Conservation (phyloP, 2,888 invertebrate genomes). For the Luperina testacea region DNA sequence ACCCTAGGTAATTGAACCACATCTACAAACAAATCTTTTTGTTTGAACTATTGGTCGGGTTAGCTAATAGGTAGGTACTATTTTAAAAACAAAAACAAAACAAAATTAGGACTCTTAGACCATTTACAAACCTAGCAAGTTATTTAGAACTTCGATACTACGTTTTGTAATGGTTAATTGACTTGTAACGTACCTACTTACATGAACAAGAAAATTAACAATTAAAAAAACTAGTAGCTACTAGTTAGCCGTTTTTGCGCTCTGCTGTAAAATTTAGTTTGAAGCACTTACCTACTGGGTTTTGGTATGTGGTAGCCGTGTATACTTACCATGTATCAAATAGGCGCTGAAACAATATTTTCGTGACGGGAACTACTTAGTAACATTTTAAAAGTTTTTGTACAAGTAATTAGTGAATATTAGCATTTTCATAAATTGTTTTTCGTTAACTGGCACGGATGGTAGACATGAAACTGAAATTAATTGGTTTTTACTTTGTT, state of each 20-base stretch:
- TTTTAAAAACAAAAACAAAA: too few species aligned
- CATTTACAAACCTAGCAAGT: not conserved
- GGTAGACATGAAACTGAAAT: constrained; percentile 14
- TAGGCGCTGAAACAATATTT: constrained; percentile 44
- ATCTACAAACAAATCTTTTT: not conserved
- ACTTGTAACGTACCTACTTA: too few species aligned
- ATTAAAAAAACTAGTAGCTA: not conserved
- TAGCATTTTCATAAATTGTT: constrained; percentile 38
- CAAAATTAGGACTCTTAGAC: too few species aligned
- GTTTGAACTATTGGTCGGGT: not conserved
- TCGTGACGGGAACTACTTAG: constrained; percentile 29
- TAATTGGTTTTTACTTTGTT: not conserved
- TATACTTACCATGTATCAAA: constrained; percentile 8
- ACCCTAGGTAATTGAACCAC: too few species aligned
- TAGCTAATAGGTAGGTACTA: not conserved
- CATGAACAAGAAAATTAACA: not conserved
- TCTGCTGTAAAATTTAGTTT: not conserved
- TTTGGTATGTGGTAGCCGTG: not conserved
- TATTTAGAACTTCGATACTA: not conserved
- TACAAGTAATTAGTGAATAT: constrained; percentile 35
- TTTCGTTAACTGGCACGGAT: constrained; percentile 21
- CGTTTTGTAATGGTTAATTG: not conserved
- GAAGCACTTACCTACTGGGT: not conserved
- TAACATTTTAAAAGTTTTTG: constrained; percentile 30
- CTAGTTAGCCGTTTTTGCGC: not conserved